Evolutionary conservation across 2,888 invertebrate genomes (phyloP), one percentile per base, ranked within the genome.

Genomic region (Antheraea assamensis): DNA sequence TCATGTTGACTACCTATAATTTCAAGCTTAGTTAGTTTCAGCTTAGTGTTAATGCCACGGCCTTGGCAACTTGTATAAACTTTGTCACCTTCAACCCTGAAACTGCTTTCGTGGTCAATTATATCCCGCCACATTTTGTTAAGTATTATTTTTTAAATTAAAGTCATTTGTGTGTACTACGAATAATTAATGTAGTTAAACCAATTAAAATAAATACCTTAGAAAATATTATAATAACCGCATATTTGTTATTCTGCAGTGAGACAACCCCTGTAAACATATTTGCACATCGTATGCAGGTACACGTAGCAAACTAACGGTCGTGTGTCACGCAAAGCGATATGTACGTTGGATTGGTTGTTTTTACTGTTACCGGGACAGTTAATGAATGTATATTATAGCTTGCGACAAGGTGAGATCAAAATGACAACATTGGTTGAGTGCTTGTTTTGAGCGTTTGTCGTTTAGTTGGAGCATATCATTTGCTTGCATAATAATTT

Each of bases 301-400:
- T 17, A 71, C 71, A 79, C 78, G 78, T 75, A 79, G 75, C 74
- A 77, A 77, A 78, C 78, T 78, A 81, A 81, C 75, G 78, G 76
- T 74, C 73, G 75, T 68, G 73, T 42, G 74, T 76, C 81, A 81
- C 79, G 81, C 78, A 75, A 81, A 76, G 74, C 58, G 35, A 72
- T 71, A 52, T 71, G 31, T 71, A 61, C 64, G n/a, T 71, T 30
- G 47, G 35, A 52, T 19, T n/a, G 42, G 19, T 24, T 52, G 58
- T 64, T 73, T 61, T 35, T 70, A 55, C 55, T 24, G 55, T 73
- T 21, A 24, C n/a, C 15, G 35, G 35, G 68, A 68, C 35, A 35
- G 19, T n/a, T 35, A 35, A 68, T 35, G 68, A 68, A 68, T 68
- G 21, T 35, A 68, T 68, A 68, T 68, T 68, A 68, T 68, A 68